Conservation (phyloP, 92 coral and sea anemone genomes). For the Palythoa grandis region DNA sequence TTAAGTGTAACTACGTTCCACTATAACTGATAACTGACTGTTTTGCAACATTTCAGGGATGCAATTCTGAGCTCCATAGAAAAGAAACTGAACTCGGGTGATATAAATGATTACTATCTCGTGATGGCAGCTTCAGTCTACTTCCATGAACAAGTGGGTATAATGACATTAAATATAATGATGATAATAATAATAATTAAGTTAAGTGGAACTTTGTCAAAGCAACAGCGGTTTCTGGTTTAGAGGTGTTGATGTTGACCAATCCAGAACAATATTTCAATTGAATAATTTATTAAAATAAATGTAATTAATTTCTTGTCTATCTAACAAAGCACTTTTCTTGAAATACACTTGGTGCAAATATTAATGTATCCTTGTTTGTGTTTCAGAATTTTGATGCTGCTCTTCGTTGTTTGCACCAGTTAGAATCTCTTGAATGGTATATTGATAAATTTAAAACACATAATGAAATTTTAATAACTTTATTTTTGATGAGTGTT, state of each 20-base stretch:
- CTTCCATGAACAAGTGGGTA: conserved; percentile 84
- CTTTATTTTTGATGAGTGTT: no score
- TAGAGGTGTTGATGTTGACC: no score
- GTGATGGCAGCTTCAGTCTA: conserved; percentile 90
- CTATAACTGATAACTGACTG: background rate
- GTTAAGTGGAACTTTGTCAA: no score
- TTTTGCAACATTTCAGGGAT: conserved; percentile 61
- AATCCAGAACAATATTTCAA: no score
- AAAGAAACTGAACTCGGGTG: conserved; percentile 86
- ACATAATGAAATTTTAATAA: no score
- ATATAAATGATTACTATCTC: conserved; percentile 92
- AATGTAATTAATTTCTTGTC: no score
- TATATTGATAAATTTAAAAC: conserved; percentile 8
- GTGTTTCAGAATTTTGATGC: conserved; percentile 81
- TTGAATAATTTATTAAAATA: no score
- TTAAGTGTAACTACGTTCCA: background rate
- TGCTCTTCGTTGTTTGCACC: conserved; percentile 94
- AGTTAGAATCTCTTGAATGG: conserved; percentile 98
- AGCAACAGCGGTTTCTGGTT: no score
- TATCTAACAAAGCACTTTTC: background rate
- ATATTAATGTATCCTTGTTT: background rate
- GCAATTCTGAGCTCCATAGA: conserved; percentile 84
- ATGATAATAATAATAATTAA: no score
- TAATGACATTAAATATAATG: background rate
- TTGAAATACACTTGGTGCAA: background rate